Conservation (phyloP, 2,113 vertebrate genomes). For the Poecilia latipinna region DNA sequence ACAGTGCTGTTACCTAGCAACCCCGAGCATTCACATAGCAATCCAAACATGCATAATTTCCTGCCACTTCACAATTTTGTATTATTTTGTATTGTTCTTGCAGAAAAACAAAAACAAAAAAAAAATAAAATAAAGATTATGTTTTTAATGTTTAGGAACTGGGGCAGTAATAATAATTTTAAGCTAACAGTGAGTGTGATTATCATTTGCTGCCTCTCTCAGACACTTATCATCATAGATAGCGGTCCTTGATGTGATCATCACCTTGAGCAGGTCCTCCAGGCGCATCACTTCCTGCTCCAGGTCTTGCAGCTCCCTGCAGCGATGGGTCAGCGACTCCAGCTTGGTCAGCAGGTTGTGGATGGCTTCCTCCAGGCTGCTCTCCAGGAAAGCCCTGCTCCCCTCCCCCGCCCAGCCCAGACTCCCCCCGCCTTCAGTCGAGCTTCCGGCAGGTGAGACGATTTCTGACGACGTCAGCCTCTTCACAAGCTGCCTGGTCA, state of each 20-base stretch:
- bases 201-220: background rate
- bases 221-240: background rate
- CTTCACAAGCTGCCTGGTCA: constrained; percentile 94
- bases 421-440: constrained; percentile 51
- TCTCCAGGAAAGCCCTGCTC: constrained; percentile 86
- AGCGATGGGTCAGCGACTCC: constrained; percentile 89
- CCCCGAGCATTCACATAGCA: too few species aligned
- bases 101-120: too few species aligned
- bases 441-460: constrained; percentile 35
- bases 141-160: too few species aligned
- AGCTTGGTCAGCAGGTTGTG: constrained; percentile 88
- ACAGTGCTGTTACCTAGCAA: too few species aligned
- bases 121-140: too few species aligned
- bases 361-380: constrained; percentile 93
- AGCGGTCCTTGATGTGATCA: background rate
- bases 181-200: background rate
- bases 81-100: too few species aligned
- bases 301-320: constrained; percentile 92
- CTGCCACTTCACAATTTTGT: too few species aligned
- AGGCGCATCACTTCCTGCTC: constrained; percentile 92
- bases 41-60: too few species aligned
- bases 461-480: constrained; percentile 90
- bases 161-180: background rate
- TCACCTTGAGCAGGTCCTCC: constrained; percentile 95
- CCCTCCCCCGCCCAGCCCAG: constrained; percentile 86